A percentile compares a stretch with the other conserved stretches of the same genome.
phyloP scores from a whole-genome alignment of 92 coral and sea anemone species.

The Heliopora coerulea region DNA sequence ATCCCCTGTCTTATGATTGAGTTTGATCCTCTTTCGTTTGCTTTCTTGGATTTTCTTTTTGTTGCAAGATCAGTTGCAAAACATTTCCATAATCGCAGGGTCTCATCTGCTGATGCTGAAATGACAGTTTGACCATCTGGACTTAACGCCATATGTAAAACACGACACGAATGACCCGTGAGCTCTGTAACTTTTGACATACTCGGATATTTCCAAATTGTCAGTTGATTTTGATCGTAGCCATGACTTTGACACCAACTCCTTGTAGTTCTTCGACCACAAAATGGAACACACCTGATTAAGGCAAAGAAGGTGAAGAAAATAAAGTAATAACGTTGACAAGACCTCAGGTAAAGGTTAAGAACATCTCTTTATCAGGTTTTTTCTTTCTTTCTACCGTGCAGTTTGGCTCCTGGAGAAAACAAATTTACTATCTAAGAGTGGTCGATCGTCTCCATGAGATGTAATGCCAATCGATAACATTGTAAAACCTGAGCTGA shows the following conservation, averaged over 20 bases:
- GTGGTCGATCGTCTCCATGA: too few relatives aligned
- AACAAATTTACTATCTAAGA: too few relatives aligned
- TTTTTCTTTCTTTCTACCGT: too few relatives aligned
- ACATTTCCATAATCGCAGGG: constrained; percentile 93
- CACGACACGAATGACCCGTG: constrained; percentile 98
- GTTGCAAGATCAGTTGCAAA: constrained; percentile 77
- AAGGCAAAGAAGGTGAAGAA: too few relatives aligned
- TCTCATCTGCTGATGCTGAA: constrained; percentile 99
- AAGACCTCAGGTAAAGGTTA: too few relatives aligned
- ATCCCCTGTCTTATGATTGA: constrained; percentile 33
- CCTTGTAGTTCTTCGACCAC: constrained; percentile 97
- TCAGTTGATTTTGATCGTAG: constrained; percentile 93
- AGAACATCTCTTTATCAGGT: too few relatives aligned
- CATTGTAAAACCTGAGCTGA: too few relatives aligned
- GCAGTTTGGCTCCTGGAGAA: too few relatives aligned
- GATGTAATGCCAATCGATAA: too few relatives aligned
- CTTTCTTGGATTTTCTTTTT: constrained; percentile 55
- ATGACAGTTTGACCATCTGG: constrained; percentile 99
- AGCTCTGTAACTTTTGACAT: constrained; percentile 94
- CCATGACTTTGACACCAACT: constrained; percentile 97
- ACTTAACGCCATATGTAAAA: constrained; percentile 97
- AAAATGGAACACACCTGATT: constrained; percentile 92
- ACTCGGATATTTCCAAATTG: constrained; percentile 94
- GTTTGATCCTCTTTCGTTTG: constrained; percentile 20
- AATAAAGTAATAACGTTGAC: too few relatives aligned